Evolutionary conservation across 2,888 invertebrate genomes (phyloP).

Genomic region (Drosophila phalerata): DNA sequence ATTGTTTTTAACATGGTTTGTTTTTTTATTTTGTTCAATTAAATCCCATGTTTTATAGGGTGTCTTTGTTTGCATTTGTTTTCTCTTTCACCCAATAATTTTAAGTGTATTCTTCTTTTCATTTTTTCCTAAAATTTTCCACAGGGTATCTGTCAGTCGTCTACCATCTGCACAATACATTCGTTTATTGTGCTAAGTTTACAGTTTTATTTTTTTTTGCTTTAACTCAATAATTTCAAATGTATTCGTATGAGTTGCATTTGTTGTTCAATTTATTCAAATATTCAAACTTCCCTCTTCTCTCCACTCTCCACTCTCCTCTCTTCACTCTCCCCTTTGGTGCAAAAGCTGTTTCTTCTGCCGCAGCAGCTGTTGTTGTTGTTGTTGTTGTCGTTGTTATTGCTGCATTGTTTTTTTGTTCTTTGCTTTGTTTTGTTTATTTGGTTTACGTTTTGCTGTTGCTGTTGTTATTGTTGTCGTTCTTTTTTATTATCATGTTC

Average conservation of each 20-base stretch:
- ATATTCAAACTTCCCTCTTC: background rate
- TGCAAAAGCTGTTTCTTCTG: conserved; percentile 28
- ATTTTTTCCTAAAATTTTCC: background rate
- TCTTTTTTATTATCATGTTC: conserved; percentile 24
- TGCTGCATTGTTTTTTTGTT: conserved; percentile 50
- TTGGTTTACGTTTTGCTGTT: conserved; percentile 19
- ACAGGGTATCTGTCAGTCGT: background rate
- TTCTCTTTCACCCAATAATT: background rate
- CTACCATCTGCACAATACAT: background rate
- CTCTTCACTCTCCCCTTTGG: background rate
- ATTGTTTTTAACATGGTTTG: background rate
- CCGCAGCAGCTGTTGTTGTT: conserved; percentile 5
- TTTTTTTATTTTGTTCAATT: background rate
- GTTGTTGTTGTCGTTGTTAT: conserved; percentile 25
- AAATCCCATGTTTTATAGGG: background rate
- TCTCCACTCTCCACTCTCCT: background rate
- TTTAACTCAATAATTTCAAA: conserved; percentile 9
- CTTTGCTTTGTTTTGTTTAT: conserved; percentile 25
- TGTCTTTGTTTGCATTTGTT: background rate
- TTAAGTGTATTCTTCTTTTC: background rate
- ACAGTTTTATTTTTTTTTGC: background rate
- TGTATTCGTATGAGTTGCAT: conserved; percentile 18
- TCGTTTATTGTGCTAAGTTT: background rate
- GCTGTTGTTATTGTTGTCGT: conserved; percentile 27
- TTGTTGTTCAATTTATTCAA: conserved; percentile 16